These are phyloP conservation scores for Harpegnathos saltator DNA, from an alignment of 1,140 invertebrate species.

Conservation along the genomic window DNA sequence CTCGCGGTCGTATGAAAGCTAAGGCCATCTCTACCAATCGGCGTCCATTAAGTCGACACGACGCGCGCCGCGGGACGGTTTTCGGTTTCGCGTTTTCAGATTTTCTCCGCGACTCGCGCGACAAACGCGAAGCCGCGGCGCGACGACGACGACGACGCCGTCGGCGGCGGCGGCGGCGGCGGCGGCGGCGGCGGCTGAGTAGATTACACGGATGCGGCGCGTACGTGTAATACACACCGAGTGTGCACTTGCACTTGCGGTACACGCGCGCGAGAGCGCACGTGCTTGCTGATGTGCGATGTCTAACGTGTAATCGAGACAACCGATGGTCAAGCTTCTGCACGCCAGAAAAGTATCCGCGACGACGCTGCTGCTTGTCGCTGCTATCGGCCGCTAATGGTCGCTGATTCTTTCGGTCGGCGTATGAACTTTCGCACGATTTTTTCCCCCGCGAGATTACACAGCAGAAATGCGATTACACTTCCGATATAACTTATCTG, in stretches of 20 bases:
- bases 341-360: constrained; percentile 17
- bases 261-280: background rate
- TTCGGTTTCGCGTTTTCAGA: constrained; percentile 75
- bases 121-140: constrained; percentile 13
- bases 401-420: background rate
- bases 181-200: background rate
- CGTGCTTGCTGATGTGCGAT: constrained; percentile 8
- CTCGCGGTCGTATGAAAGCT: constrained; percentile 75
- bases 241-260: constrained; percentile 23
- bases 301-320: constrained; percentile 42
- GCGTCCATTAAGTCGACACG: constrained; percentile 77
- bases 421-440: too few species aligned
- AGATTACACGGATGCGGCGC: background rate
- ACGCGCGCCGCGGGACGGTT: constrained; percentile 61
- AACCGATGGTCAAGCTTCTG: background rate
- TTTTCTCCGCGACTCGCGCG: constrained; percentile 61
- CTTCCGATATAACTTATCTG: too few species aligned
- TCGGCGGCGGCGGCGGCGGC: background rate
- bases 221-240: background rate
- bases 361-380: constrained; percentile 7
- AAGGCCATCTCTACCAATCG: constrained; percentile 83
- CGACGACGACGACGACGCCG: background rate
- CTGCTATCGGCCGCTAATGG: constrained; percentile 37
- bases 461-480: too few species aligned
- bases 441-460: too few species aligned